Conservation (phyloP, 2,113 vertebrate genomes). For the Hydropotes inermis region DNA sequence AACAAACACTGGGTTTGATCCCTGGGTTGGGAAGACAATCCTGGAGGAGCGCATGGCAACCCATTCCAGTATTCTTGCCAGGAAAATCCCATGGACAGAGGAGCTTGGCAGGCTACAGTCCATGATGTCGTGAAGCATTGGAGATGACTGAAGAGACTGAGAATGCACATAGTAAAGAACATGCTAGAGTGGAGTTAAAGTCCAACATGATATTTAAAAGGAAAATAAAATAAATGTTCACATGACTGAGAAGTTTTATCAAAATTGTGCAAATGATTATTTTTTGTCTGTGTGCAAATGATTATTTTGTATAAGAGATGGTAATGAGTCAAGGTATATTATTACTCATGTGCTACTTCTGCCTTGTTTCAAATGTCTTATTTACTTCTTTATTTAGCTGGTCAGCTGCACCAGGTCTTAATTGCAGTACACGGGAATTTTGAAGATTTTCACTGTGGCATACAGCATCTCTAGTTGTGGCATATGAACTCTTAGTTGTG, state of each 20-base stretch:
- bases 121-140: not conserved
- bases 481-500: not conserved
- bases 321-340: not conserved
- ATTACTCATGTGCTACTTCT: not conserved
- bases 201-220: not conserved
- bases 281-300: not conserved
- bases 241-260: not conserved
- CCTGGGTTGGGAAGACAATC: not conserved
- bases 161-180: not conserved
- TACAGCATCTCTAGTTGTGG: not conserved
- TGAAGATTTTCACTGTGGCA: not conserved
- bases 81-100: not conserved
- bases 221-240: constrained; percentile 12
- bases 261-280: not conserved
- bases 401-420: not conserved
- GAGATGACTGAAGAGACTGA: not conserved
- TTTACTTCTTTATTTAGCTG: not conserved
- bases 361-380: not conserved
- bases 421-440: not conserved
- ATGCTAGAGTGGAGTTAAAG: not conserved
- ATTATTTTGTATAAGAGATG: not conserved
- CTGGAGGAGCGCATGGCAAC: not conserved
- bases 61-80: not conserved
- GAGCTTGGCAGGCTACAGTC: not conserved
- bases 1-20: not conserved